Evolutionary conservation across 2,113 vertebrate species (phyloP).

Genomic region (Phycodurus eques): DNA sequence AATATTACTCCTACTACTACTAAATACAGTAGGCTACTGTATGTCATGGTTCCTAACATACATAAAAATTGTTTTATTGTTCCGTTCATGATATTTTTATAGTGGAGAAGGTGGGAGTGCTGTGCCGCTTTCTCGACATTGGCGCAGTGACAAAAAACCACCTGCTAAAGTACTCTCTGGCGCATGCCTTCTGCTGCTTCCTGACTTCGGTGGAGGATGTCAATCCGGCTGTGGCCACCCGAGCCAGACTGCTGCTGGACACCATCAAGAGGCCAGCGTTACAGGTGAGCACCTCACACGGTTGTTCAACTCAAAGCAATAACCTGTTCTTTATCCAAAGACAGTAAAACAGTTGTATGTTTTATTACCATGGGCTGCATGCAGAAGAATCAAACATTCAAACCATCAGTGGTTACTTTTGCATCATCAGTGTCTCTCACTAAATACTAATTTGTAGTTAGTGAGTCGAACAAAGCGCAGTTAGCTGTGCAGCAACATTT

Average conservation of each 20-base stretch:
- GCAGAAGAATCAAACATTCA: no score
- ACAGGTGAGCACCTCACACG: constrained; percentile 76
- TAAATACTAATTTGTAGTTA: no score
- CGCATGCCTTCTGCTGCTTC: constrained; percentile 97
- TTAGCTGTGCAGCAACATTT: no score
- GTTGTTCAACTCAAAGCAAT: no score
- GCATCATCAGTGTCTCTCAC: no score
- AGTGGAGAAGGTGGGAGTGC: constrained; percentile 96
- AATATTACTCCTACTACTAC: no score
- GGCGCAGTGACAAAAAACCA: constrained; percentile 98
- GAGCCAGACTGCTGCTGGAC: constrained; percentile 90
- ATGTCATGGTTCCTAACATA: no score
- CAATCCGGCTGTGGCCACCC: constrained; percentile 94
- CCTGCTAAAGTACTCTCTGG: constrained; percentile 91
- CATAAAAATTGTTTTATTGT: neutral
- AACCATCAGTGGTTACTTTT: no score
- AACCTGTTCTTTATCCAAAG: neutral
- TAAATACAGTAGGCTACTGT: no score
- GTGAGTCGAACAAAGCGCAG: no score
- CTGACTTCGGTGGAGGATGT: constrained; percentile 96
- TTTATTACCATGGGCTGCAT: neutral
- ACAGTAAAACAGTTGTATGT: neutral
- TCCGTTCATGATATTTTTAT: constrained; percentile 14
- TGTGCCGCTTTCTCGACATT: constrained; percentile 97
- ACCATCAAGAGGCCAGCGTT: constrained; percentile 93